Base-by-base conservation (phyloP, 1,140 invertebrate genomes). In the Euura lappo region DNA sequence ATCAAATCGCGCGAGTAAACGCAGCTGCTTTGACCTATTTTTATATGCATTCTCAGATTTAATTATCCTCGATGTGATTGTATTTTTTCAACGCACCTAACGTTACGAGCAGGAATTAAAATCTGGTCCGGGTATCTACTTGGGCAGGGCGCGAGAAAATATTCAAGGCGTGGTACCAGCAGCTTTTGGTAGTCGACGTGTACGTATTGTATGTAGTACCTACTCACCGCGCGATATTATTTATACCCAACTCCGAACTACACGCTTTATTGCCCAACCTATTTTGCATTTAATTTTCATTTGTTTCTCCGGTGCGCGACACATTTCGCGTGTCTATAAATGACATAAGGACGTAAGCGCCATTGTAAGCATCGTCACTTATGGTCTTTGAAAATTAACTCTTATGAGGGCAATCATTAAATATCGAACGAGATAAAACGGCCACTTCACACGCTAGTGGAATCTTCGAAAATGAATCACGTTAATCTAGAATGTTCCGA, bases 231-330 rank as follows among this genome's bases (percentile, higher is more conserved):
- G 51, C 51, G 13, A 60, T 60, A 60, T 60, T 60, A 60, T 60
- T 60, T 60, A 60, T 60, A 11, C 51, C 51, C 10, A 60, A 60
- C 51, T 60, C 51, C 51, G 10, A 28, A 6, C 51, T 60, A 60
- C 51, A n/a, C 3, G 13, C 13, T 60, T 60, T 60, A 8, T 60
- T 60, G 13, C 51, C 51, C 4, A 60, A 60, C 3, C 51, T 60
- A 60, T 60, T 60, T 60, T 60, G 51, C 51, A 60, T 60, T 60
- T n/a, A 60, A 60, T 60, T 11, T 60, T 60, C 51, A 60, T 11
- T 60, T 60, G 51, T 60, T 60, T n/a, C 8, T 60, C 13, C 3
- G 8, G 28, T 28, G 28, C 28, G 28, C 28, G 28, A 28, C 28
- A 28, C 28, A n/a, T n/a, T n/a, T n/a, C n/a, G n/a, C n/a, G n/a